Conservation (phyloP, 1,140 invertebrate species). For the Aphis craccivora region DNA sequence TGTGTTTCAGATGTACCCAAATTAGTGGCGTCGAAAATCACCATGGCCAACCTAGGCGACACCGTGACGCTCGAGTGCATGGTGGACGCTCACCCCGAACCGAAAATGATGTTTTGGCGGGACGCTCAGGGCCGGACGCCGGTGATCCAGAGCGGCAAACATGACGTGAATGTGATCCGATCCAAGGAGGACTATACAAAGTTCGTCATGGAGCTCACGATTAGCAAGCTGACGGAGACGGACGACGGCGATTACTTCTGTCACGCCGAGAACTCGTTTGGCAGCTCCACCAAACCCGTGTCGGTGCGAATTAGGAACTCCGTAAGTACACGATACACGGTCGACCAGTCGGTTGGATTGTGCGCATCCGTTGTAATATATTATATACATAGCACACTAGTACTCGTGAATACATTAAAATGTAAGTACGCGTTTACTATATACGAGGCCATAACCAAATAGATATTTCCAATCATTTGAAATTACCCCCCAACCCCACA, state of each 20-base stretch:
- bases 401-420: not conserved
- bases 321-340: slow-evolving; percentile 59
- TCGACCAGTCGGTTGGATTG: not conserved
- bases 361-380: not conserved
- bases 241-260: slow-evolving; percentile 83
- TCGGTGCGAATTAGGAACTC: slow-evolving; percentile 74
- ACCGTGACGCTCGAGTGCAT: slow-evolving; percentile 76
- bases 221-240: slow-evolving; percentile 73
- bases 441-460: not conserved
- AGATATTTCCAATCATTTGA: not conserved
- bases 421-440: not conserved
- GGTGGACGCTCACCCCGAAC: slow-evolving; percentile 78
- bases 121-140: slow-evolving; percentile 74
- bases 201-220: slow-evolving; percentile 76
- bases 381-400: not conserved
- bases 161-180: slow-evolving; percentile 68
- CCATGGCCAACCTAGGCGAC: slow-evolving; percentile 76
- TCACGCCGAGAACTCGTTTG: slow-evolving; percentile 81
- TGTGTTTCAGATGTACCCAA: slow-evolving; percentile 72
- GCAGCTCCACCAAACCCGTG: slow-evolving; percentile 73
- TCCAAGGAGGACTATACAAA: slow-evolving; percentile 70
- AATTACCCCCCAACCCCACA: not conserved
- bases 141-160: slow-evolving; percentile 79
- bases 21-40: slow-evolving; percentile 76
- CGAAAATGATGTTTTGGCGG: slow-evolving; percentile 80